These are phyloP conservation scores for Phylloscopus collybita DNA, from an alignment of 2,797 vertebrate genomes.

Conservation along the genomic window DNA sequence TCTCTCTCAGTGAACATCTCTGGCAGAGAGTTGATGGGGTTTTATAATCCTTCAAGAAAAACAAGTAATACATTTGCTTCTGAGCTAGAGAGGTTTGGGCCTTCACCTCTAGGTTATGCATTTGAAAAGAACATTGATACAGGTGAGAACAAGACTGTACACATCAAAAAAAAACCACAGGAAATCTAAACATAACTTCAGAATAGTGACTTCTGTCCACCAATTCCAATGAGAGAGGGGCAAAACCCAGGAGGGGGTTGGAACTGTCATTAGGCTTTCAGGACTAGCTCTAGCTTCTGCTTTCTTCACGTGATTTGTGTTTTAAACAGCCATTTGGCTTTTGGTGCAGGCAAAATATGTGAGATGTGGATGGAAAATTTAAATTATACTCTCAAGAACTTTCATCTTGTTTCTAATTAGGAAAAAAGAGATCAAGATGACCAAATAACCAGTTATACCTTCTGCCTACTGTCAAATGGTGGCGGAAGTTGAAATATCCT, in stretches of 20 bases:
- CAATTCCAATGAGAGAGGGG: neutral
- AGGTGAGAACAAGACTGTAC: neutral
- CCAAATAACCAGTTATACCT: neutral
- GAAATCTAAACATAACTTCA: neutral
- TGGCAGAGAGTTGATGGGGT: neutral
- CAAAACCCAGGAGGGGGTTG: neutral
- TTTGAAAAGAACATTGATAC: neutral
- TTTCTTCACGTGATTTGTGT: neutral
- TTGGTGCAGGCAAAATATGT: neutral
- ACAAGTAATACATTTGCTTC: neutral
- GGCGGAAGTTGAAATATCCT: neutral
- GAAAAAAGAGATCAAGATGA: neutral
- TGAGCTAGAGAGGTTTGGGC: neutral
- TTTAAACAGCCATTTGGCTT: neutral
- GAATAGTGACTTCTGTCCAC: neutral
- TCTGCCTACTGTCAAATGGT: neutral
- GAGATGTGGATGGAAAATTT: neutral
- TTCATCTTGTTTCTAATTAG: neutral
- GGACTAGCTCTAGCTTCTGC: neutral
- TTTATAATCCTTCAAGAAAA: constrained; percentile 41
- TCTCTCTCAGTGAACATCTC: constrained; percentile 20
- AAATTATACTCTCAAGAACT: neutral
- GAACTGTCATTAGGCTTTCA: neutral
- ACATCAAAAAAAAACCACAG: neutral
- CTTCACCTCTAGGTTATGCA: neutral